Evolutionary conservation across 2,113 vertebrate genomes (phyloP).

Genomic region (Rhagologus leucostigma): DNA sequence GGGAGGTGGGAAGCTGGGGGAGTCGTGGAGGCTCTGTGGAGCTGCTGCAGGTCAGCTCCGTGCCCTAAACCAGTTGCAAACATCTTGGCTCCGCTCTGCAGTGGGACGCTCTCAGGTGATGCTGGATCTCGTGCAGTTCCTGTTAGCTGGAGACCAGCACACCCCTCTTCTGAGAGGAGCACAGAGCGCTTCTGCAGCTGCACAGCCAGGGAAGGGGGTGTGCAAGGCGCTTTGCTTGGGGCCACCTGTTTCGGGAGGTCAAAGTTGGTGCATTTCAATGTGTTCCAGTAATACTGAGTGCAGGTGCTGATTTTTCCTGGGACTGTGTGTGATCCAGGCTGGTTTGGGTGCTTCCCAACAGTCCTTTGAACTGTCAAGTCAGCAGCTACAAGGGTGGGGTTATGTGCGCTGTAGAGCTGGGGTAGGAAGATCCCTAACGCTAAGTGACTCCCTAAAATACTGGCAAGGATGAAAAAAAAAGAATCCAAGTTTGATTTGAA

Average conservation of each 20-base stretch:
- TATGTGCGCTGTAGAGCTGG: background rate
- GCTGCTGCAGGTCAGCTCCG: background rate
- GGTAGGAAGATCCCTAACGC: background rate
- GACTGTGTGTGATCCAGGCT: background rate
- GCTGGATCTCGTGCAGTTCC: background rate
- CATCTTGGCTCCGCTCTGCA: background rate
- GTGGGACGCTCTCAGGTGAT: background rate
- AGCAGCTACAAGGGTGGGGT: background rate
- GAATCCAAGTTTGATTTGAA: background rate
- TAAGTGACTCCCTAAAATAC: background rate
- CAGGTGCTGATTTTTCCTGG: background rate
- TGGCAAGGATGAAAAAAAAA: background rate
- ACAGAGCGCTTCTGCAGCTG: background rate
- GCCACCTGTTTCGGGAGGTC: slow-evolving; percentile 6
- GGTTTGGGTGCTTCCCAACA: background rate
- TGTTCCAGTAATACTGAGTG: background rate
- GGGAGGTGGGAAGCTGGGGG: background rate
- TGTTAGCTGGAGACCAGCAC: background rate
- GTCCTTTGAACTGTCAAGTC: background rate
- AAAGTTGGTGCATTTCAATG: background rate
- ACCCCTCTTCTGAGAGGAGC: background rate
- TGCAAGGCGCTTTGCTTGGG: background rate
- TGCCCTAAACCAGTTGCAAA: background rate
- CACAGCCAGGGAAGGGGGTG: background rate
- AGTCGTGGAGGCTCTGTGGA: accelerated